Conservation (phyloP, 2,113 vertebrate genomes). For the Hippolais icterina region DNA sequence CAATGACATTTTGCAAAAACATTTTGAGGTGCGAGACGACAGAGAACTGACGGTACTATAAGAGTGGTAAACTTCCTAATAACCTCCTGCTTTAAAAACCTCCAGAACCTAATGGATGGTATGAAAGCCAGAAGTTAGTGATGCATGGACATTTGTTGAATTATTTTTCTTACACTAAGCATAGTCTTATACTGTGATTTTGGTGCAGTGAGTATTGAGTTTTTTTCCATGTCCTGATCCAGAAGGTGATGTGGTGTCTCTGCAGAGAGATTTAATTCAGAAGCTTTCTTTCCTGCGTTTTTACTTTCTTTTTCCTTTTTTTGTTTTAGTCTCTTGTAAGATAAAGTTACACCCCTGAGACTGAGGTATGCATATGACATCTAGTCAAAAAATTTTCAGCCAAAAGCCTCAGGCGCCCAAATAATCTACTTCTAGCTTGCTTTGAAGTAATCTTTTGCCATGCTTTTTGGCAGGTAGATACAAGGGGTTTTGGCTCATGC, state of each 20-base stretch:
- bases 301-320: background rate
- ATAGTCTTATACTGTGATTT: background rate
- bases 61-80: background rate
- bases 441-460: constrained; percentile 1
- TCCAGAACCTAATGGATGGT: background rate
- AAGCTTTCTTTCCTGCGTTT: background rate
- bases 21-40: background rate
- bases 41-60: background rate
- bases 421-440: background rate
- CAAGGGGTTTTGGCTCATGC: background rate
- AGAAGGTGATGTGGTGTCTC: background rate
- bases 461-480: background rate
- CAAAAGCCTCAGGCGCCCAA: background rate
- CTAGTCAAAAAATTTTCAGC: background rate
- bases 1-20: background rate
- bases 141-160: background rate
- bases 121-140: background rate
- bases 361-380: background rate
- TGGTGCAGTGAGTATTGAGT: background rate
- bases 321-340: background rate
- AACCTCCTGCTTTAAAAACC: background rate
- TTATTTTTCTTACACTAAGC: background rate
- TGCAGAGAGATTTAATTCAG: background rate
- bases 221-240: background rate
- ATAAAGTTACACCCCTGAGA: background rate